A percentile compares a stretch with the other conserved stretches of the same genome.
These are phyloP conservation scores for Ceratina calcarata DNA, from an alignment of 1,140 invertebrate genomes.

Conservation along the genomic window DNA sequence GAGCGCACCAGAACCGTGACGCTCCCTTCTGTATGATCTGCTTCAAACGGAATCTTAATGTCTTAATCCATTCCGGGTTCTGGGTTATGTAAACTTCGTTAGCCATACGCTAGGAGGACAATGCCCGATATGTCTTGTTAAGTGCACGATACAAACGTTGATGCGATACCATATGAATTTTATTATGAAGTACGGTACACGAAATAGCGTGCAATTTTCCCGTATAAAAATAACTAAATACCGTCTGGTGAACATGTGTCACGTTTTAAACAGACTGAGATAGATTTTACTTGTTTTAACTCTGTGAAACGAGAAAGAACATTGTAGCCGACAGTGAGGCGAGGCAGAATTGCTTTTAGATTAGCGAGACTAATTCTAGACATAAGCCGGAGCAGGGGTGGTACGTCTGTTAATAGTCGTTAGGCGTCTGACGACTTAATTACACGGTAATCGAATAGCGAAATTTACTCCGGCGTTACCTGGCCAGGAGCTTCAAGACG, in stretches of 20 bases:
- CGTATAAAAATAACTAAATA: too few species aligned
- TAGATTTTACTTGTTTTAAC: background rate
- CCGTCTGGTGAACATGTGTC: too few species aligned
- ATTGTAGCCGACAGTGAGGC: too few species aligned
- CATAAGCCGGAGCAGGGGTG: background rate
- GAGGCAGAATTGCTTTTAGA: background rate
- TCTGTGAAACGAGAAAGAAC: too few species aligned
- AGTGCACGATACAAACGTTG: background rate
- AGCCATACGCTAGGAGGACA: background rate
- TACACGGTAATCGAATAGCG: constrained; percentile 21
- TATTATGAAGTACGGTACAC: too few species aligned
- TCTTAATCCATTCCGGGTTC: constrained; percentile 43
- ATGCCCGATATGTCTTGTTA: background rate
- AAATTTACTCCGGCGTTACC: constrained; percentile 3
- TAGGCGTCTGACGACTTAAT: background rate
- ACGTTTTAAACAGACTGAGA: background rate
- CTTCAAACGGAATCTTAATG: constrained; percentile 45
- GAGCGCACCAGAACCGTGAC: background rate
- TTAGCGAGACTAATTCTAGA: background rate
- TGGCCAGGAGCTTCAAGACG: background rate
- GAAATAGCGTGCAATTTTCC: too few species aligned
- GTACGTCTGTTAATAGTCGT: constrained; percentile 10
- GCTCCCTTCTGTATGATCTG: constrained; percentile 12
- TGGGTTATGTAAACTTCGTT: constrained; percentile 25
- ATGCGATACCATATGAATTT: too few species aligned